Conservation (phyloP, 2,888 invertebrate genomes). For the Iselma pallidipennis region DNA sequence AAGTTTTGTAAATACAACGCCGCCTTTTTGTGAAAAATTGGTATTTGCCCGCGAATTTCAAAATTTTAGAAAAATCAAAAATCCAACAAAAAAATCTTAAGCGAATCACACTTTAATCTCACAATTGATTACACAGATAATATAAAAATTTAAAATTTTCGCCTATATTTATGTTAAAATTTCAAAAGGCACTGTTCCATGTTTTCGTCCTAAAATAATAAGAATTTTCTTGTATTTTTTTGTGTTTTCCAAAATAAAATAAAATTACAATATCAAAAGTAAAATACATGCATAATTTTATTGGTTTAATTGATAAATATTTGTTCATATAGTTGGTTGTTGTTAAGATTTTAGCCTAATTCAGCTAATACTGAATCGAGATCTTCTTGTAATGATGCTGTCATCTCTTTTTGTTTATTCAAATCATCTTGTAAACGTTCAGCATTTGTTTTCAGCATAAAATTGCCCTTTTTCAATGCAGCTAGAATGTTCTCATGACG, state of each 20-base stretch:
- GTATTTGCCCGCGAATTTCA: background rate
- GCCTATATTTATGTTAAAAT: slow-evolving; percentile 15
- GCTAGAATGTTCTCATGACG: slow-evolving; percentile 78
- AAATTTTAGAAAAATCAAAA: background rate
- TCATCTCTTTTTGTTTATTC: slow-evolving; percentile 79
- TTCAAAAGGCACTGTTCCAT: no score
- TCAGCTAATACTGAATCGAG: slow-evolving; percentile 85
- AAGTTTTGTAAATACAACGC: no score
- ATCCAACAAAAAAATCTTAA: no score
- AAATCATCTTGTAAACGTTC: slow-evolving; percentile 86
- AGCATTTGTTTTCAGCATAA: slow-evolving; percentile 83
- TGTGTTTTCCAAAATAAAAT: background rate
- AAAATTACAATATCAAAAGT: no score
- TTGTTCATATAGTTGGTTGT: no score
- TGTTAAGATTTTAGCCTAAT: slow-evolving; percentile 72
- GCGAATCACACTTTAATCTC: slow-evolving; percentile 30
- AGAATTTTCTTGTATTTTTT: background rate
- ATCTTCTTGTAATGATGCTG: slow-evolving; percentile 77
- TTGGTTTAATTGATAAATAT: no score
- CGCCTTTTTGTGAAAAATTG: no score
- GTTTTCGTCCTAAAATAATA: no score
- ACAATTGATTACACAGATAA: slow-evolving; percentile 21
- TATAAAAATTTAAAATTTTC: slow-evolving; percentile 25
- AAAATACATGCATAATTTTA: no score
- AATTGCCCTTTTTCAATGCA: slow-evolving; percentile 86